Percentiles rank a stretch among this genome's conserved stretches.
These are phyloP conservation scores for Mallotus villosus DNA, from an alignment of 2,797 vertebrate species.

Conservation along the genomic window DNA sequence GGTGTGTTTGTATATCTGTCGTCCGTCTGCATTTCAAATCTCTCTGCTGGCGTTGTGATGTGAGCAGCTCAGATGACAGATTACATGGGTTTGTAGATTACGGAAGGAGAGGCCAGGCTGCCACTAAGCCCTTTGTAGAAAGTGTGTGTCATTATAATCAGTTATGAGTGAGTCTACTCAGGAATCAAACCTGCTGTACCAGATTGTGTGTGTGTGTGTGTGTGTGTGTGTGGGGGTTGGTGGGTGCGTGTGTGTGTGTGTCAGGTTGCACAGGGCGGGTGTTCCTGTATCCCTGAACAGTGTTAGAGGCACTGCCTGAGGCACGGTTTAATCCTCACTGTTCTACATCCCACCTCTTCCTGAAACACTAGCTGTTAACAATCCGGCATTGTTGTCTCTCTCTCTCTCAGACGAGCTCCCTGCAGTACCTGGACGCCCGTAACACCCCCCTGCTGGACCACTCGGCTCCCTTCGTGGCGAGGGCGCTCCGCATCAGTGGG, in stretches of 20 bases:
- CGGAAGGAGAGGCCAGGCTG: background rate
- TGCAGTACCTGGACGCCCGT: slow-evolving; percentile 91
- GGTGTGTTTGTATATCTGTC: background rate
- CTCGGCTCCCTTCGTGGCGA: slow-evolving; percentile 91
- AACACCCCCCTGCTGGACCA: slow-evolving; percentile 90
- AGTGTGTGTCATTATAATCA: background rate
- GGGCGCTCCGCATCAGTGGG: slow-evolving; percentile 91
- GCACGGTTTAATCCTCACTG: background rate
- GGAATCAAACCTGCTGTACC: too few species aligned
- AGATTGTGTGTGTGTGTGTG: too few species aligned
- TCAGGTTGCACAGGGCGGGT: too few species aligned
- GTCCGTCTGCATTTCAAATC: slow-evolving; percentile 4
- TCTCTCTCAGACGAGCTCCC: slow-evolving; percentile 82
- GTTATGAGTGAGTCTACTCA: background rate
- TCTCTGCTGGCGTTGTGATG: background rate
- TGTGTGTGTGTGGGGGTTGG: slow-evolving; percentile 1
- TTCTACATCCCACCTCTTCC: background rate
- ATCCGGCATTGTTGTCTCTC: too few species aligned
- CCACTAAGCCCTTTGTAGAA: background rate
- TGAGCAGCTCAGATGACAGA: slow-evolving; percentile 12
- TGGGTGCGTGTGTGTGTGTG: background rate
- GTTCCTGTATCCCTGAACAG: too few species aligned
- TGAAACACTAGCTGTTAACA: background rate
- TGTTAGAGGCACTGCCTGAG: background rate
- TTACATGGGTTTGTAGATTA: slow-evolving; percentile 22